A percentile compares a stretch with the other conserved stretches of the same genome.
Evolutionary conservation across 2,888 invertebrate species (phyloP).

Genomic region (Hypercompe scribonia): DNA sequence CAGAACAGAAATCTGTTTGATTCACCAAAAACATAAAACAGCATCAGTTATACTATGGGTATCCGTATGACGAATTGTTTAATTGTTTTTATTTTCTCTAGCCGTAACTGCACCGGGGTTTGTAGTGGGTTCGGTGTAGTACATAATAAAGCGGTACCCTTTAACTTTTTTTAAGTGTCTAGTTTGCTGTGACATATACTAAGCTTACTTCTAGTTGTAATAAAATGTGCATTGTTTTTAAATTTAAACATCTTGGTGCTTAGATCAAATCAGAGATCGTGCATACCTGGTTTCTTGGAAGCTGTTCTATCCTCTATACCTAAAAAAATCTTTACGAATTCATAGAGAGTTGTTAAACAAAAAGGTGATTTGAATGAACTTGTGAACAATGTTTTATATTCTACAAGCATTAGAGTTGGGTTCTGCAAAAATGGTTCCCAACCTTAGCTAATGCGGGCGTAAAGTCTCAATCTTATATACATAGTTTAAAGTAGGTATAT

Average conservation of each 20-base stretch:
- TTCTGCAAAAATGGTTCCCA: not conserved
- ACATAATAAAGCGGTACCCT: no score
- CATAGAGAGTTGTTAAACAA: not conserved
- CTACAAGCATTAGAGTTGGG: not conserved
- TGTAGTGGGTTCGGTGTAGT: no score
- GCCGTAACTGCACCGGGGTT: no score
- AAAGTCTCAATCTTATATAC: not conserved
- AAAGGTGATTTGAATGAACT: not conserved
- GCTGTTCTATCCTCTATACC: not conserved
- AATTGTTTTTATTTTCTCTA: no score
- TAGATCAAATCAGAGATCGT: not conserved
- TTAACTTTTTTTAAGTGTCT: no score
- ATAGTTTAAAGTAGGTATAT: not conserved
- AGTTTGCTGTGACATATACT: no score
- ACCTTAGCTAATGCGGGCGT: not conserved
- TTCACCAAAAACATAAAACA: no score
- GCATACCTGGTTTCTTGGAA: not conserved
- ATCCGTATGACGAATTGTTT: no score
- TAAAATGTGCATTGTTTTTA: not conserved
- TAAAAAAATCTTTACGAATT: not conserved
- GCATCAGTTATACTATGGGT: no score
- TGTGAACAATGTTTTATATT: not conserved
- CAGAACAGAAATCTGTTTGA: no score
- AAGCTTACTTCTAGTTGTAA: not conserved
- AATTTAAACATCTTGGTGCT: not conserved